Evolutionary conservation across 1,140 invertebrate genomes (phyloP).

Genomic region (Drosophila miranda): DNA sequence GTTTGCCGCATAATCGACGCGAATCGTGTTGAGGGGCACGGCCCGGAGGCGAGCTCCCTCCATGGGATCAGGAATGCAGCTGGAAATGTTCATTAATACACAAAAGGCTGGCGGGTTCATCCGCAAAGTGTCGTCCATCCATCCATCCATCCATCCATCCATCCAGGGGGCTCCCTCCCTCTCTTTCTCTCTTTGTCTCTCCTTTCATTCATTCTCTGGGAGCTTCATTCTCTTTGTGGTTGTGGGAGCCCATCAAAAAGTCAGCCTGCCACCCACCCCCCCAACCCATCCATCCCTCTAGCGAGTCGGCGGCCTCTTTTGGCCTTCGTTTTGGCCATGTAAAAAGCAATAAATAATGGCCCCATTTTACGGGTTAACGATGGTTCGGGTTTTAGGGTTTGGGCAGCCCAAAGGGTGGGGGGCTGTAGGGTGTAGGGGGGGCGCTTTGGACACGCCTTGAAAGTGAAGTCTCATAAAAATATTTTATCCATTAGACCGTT

Average conservation of each 20-base stretch:
- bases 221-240: neutral
- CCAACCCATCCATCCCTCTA: slow-evolving; percentile 1
- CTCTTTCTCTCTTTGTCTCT: slow-evolving; percentile 12
- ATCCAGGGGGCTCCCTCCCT: neutral
- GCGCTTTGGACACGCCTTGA: slow-evolving; percentile 19
- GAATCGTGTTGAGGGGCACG: slow-evolving; percentile 1
- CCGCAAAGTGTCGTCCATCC: slow-evolving; percentile 37
- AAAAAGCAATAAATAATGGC: slow-evolving; percentile 74
- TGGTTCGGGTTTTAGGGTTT: too few relatives aligned
- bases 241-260: slow-evolving; percentile 38
- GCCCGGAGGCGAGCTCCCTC: slow-evolving; percentile 5
- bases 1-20: slow-evolving; percentile 67
- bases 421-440: neutral
- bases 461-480: slow-evolving; percentile 68
- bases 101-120: slow-evolving; percentile 46
- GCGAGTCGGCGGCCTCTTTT: slow-evolving; percentile 39
- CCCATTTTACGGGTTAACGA: slow-evolving; percentile 49
- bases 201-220: neutral
- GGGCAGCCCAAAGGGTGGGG: too few relatives aligned
- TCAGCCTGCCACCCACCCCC: slow-evolving; percentile 20
- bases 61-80: slow-evolving; percentile 20
- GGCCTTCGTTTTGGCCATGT: slow-evolving; percentile 58
- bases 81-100: slow-evolving; percentile 66
- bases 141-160: too few relatives aligned
- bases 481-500: slow-evolving; percentile 73